phyloP scores from a whole-genome alignment of 2,888 invertebrate genomes.

The Drosophila falleni region DNA sequence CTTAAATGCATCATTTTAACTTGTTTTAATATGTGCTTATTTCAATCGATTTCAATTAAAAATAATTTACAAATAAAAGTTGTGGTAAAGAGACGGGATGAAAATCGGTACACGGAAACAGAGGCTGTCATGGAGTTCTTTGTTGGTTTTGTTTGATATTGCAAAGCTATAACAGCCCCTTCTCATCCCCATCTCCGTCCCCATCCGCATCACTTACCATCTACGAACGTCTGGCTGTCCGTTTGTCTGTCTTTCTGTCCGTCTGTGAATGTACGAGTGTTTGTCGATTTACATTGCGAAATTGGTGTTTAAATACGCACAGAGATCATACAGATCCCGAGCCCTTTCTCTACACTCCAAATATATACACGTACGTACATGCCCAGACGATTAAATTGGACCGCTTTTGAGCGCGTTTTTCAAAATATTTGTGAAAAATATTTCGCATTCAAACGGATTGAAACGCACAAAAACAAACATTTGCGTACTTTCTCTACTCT shows the following conservation, averaged over 20 bases:
- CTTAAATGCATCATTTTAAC: constrained; percentile 59
- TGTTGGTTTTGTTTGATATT: constrained; percentile 52
- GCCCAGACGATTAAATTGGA: constrained; percentile 53
- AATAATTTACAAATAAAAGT: constrained; percentile 62
- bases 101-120: constrained; percentile 31
- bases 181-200: constrained; percentile 20
- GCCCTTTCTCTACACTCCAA: constrained; percentile 9
- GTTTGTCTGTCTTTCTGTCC: constrained; percentile 25
- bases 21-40: constrained; percentile 55
- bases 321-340: constrained; percentile 63
- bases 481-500: constrained; percentile 52
- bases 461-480: constrained; percentile 75
- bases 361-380: neutral
- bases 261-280: constrained; percentile 27
- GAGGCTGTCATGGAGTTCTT: constrained; percentile 42
- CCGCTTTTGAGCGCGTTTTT: constrained; percentile 69
- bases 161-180: constrained; percentile 47
- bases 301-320: constrained; percentile 69
- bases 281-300: constrained; percentile 73
- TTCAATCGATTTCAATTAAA: constrained; percentile 83
- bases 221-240: constrained; percentile 8
- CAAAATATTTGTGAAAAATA: constrained; percentile 71
- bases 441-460: constrained; percentile 71
- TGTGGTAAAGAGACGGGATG: constrained; percentile 38
- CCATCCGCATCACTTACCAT: constrained; percentile 26